Base-by-base conservation (phyloP, 1,140 invertebrate genomes). In the Acromyrmex heyeri region DNA sequence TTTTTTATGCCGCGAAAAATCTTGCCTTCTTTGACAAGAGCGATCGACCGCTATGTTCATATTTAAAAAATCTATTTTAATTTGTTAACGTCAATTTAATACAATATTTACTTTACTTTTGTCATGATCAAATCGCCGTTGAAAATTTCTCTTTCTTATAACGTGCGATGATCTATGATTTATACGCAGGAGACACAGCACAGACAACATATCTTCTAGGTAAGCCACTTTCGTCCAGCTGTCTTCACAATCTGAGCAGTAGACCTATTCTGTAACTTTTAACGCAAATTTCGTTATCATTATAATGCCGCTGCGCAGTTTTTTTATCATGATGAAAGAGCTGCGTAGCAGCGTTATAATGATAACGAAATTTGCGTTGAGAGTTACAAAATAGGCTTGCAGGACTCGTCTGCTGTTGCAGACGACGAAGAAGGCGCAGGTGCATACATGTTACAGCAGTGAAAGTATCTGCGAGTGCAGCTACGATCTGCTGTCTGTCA, bases 401-500 rank as follows among this genome's bases (percentile, higher is more conserved):
- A 30, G 83, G 72, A 78, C 85, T 90, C 78, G 85, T 89, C 88
- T 81, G 64, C 75, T 67, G 50, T 61, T 48, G 50, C 57, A 81
- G 90, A 89, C 61, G 73, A 77, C 75, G 90, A 91, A 87, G 81
- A 72, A 89, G 89, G 86, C 87, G 87, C 90, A 91, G 75, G 90
- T 91, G 90, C 78, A 89, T 91, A 85, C 75, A 89, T 89, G 88
- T 91, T 90, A 83, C 75, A 87, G 85, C 85, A 94, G 94, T 95
- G 94, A 94, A 95, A 95, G 94, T 94, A 92, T 89, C 85, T 88
- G 57, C 55, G 77, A 91, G 88, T 89, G 89, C 77, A 90, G 87
- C 81, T 88, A 91, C 91, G 91, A 91, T 94, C 87, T 92, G 38
- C 89, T 93, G 93, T 93, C 93, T 94, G 92, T 93, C 93, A 93